Evolutionary conservation across 2,113 vertebrate species (phyloP).

Genomic region (Camarhynchus parvulus): DNA sequence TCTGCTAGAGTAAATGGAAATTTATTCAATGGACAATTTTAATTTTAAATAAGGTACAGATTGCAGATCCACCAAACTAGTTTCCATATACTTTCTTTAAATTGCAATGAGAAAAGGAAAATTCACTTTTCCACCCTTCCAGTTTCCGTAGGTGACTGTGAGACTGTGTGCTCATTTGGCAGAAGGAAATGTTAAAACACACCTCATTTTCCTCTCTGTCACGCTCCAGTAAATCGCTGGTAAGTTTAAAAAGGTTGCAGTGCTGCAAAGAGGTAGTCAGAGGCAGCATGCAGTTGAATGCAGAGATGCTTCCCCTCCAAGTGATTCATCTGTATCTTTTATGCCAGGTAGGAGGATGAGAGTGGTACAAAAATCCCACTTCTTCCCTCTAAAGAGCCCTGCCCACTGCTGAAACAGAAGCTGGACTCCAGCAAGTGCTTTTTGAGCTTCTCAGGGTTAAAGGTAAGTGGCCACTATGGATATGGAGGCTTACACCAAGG

Average conservation of each 20-base stretch:
- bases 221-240: not conserved
- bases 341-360: not conserved
- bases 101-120: not conserved
- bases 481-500: not conserved
- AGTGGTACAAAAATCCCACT: not conserved
- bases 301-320: not conserved
- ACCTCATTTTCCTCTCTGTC: not conserved
- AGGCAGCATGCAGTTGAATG: not conserved
- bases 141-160: not conserved
- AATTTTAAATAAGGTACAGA: constrained; percentile 41
- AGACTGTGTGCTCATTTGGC: not conserved
- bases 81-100: constrained; percentile 24
- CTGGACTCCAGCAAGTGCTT: not conserved
- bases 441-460: not conserved
- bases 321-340: not conserved
- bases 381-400: not conserved
- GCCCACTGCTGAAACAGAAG: not conserved
- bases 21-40: constrained; percentile 34
- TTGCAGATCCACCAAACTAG: not conserved
- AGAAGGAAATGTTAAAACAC: not conserved
- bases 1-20: constrained; percentile 53
- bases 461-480: not conserved
- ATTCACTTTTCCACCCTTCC: not conserved
- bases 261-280: not conserved
- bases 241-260: not conserved